A percentile compares a stretch with the other conserved stretches of the same genome.
These are phyloP conservation scores for Seriola aureovittata DNA, from an alignment of 2,113 vertebrate species.

Conservation along the genomic window DNA sequence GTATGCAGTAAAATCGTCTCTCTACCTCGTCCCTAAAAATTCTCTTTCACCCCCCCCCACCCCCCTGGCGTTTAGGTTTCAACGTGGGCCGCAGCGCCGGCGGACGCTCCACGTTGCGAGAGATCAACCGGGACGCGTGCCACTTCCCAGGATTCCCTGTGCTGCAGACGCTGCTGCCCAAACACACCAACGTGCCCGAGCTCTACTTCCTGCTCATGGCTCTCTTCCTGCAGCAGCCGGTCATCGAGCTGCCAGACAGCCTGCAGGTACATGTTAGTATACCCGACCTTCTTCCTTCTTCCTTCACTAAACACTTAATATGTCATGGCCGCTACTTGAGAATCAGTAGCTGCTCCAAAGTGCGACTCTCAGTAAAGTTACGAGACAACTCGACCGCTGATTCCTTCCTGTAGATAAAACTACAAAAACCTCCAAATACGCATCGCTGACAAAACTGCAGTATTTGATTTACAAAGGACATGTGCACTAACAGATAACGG, in stretches of 20 bases:
- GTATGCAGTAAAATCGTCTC: background rate
- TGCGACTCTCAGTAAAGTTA: no score
- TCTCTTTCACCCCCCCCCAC: background rate
- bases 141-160: constrained; percentile 96
- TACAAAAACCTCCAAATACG: no score
- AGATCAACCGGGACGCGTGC: constrained; percentile 97
- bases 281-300: constrained; percentile 46
- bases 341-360: no score
- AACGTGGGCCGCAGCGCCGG: constrained; percentile 96
- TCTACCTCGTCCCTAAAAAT: background rate
- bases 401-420: no score
- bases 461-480: no score
- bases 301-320: background rate
- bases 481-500: background rate
- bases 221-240: constrained; percentile 97
- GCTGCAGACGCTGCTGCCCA: constrained; percentile 95
- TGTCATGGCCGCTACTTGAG: background rate
- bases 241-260: constrained; percentile 96
- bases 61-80: constrained; percentile 86
- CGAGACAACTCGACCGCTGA: no score
- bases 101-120: constrained; percentile 92
- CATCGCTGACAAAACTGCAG: no score
- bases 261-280: constrained; percentile 93
- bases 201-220: constrained; percentile 99
- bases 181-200: constrained; percentile 97